Conservation (phyloP, 2,797 vertebrate genomes). For the Tachyglossus aculeatus region DNA sequence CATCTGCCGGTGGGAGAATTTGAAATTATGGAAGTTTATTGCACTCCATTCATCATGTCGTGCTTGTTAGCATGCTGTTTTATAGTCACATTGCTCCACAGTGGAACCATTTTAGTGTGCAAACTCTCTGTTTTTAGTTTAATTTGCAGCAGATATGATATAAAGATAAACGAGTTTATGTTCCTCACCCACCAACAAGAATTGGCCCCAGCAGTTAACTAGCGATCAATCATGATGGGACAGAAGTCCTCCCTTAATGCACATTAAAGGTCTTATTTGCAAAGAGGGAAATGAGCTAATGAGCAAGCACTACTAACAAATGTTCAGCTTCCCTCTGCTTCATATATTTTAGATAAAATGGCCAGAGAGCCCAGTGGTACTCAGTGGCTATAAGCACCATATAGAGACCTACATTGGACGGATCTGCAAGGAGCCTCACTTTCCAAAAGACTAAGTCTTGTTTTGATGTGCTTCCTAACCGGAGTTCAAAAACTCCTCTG, state of each 20-base stretch:
- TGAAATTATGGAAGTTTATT: constrained; percentile 70
- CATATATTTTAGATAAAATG: neutral
- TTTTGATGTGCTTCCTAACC: too few species aligned
- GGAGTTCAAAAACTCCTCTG: too few species aligned
- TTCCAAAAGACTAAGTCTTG: too few species aligned
- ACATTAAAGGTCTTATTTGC: constrained; percentile 50
- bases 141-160: constrained; percentile 73
- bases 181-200: constrained; percentile 65
- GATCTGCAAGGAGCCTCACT: fast-evolving
- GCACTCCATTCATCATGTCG: constrained; percentile 67
- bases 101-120: constrained; percentile 70
- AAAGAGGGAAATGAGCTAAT: constrained; percentile 38
- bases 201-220: constrained; percentile 67
- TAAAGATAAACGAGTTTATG: constrained; percentile 72
- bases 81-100: constrained; percentile 70
- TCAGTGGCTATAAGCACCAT: neutral
- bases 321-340: constrained; percentile 12
- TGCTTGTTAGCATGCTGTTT: constrained; percentile 77
- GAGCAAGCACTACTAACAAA: constrained; percentile 15
- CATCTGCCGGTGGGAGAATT: constrained; percentile 61
- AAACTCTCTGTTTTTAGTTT: constrained; percentile 72
- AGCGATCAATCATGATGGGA: constrained; percentile 65
- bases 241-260: constrained; percentile 37
- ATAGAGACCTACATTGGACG: too few species aligned
- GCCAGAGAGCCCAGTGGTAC: neutral